These are phyloP conservation scores for Drosophila hawaiiensis DNA, from an alignment of 2,888 invertebrate species.

Conservation along the genomic window DNA sequence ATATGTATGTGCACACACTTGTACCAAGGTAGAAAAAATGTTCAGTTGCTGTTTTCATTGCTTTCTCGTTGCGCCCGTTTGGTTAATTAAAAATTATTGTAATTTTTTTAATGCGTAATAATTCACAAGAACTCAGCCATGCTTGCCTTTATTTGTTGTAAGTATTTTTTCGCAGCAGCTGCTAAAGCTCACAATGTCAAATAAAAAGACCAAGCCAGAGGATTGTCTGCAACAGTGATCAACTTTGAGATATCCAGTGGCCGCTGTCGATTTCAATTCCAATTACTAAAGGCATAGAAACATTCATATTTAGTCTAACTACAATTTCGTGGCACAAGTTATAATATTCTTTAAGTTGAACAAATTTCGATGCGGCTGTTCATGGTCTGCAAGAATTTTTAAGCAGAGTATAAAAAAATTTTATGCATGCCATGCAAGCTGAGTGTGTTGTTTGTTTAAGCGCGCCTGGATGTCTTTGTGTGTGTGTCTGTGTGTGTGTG, in stretches of 20 bases:
- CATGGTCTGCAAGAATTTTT: background rate
- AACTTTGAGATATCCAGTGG: slow-evolving; percentile 1
- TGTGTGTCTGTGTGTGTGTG: background rate
- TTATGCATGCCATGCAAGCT: slow-evolving; percentile 1
- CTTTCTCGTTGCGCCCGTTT: slow-evolving; percentile 36
- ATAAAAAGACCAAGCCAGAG: slow-evolving; percentile 13
- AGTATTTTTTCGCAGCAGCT: slow-evolving; percentile 36
- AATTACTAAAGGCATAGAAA: background rate
- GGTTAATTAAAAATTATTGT: slow-evolving; percentile 80
- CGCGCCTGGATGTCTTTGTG: background rate
- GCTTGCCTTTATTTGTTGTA: slow-evolving; percentile 59
- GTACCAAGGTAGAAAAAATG: slow-evolving; percentile 9
- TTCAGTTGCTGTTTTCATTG: slow-evolving; percentile 17
- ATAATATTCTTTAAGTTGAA: background rate
- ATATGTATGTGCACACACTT: slow-evolving; percentile 4
- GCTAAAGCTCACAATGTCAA: slow-evolving; percentile 19
- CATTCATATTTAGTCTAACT: background rate
- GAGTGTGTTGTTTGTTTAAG: slow-evolving; percentile 11
- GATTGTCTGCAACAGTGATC: accelerated
- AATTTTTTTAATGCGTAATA: slow-evolving; percentile 72
- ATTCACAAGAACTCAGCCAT: slow-evolving; percentile 56
- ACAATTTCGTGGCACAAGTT: background rate
- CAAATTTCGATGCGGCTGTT: background rate
- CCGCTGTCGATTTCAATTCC: background rate
- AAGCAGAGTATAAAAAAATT: slow-evolving; percentile 6